These are phyloP conservation scores for Hycleus cichorii DNA, from an alignment of 1,140 invertebrate species.

Conservation along the genomic window DNA sequence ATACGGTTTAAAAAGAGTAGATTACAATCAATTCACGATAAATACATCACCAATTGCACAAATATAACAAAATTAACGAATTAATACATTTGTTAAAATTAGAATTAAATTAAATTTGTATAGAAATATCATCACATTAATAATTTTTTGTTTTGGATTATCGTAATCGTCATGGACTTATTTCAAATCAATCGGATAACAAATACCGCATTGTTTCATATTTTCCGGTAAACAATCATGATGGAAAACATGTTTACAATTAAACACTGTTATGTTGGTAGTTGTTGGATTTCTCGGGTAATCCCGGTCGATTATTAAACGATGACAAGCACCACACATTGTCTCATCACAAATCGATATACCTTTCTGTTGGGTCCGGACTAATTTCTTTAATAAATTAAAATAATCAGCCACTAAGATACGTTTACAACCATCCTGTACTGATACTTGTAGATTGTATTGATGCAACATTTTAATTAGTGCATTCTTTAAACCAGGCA, in stretches of 20 bases:
- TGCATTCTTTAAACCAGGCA: conserved; percentile 83
- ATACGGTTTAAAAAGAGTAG: no score
- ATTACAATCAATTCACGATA: no score
- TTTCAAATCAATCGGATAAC: conserved; percentile 27
- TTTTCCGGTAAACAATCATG: conserved; percentile 63
- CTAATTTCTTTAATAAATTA: conserved; percentile 74
- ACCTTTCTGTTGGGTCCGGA: conserved; percentile 68
- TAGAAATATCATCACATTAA: no score
- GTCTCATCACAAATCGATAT: conserved; percentile 63
- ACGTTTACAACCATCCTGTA: conserved; percentile 82
- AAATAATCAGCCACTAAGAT: conserved; percentile 86
- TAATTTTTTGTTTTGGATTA: no score
- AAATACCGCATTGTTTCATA: conserved; percentile 31
- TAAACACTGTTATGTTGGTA: conserved; percentile 64
- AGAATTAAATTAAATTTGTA: no score
- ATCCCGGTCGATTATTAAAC: neutral
- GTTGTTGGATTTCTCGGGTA: conserved; percentile 11
- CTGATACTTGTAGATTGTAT: conserved; percentile 86
- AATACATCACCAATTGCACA: no score
- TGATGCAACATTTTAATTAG: conserved; percentile 94
- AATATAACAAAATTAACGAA: no score
- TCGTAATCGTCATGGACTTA: neutral
- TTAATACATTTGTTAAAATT: no score
- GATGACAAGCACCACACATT: conserved; percentile 66
- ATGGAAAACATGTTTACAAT: conserved; percentile 87